Evolutionary conservation across 2,797 vertebrate genomes (phyloP), one percentile per base, ranked within the genome.

Genomic region (Holocentrus rufus): DNA sequence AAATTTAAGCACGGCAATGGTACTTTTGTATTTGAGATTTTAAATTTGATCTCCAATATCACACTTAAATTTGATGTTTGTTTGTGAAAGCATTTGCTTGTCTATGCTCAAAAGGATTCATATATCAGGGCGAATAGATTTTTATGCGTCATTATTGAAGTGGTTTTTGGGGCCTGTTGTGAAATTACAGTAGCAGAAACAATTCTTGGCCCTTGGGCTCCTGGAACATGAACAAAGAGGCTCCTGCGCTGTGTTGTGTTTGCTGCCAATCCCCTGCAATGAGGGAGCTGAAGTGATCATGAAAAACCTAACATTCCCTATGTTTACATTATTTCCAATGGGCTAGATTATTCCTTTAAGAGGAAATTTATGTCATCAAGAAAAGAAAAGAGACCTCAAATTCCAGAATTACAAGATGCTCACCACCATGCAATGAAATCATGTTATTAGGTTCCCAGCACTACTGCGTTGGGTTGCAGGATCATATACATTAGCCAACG

Each of bases 91-190:
- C 34, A 36, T 10, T 50, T 23, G 11, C 22, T 47, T 77, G 22
- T 64, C 61, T 68, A 57, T 84, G 70, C 39, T 76, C 68, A 53
- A 64, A 61, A 18, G 53, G 30, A 64, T 74, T 67, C 65, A 52
- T 83, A 75, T 61, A 83, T 87, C 69, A 70, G 34, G 31, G 23
- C 15, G 3, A 49, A 61, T 73, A 82, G 23, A 20, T 78, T 85
- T 82, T 87, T 65, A 75, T 69, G 69, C 69, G 68, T 83, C 67
- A 78, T 39, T 68, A 82, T 62, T 82, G 65, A 63, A 58, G 68
- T 79, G 69, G 66, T 81, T 85, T 81, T 50, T 84, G 67, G 72
- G 80, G 49, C 77, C 73, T 88, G 82, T 86, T 81, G 66, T 72
- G 79, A 85, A 84, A 77, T 74, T 74, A 55, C n/a, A 13, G 64